Conservation (phyloP, 2,113 vertebrate species). For the Phoenicopterus ruber region DNA sequence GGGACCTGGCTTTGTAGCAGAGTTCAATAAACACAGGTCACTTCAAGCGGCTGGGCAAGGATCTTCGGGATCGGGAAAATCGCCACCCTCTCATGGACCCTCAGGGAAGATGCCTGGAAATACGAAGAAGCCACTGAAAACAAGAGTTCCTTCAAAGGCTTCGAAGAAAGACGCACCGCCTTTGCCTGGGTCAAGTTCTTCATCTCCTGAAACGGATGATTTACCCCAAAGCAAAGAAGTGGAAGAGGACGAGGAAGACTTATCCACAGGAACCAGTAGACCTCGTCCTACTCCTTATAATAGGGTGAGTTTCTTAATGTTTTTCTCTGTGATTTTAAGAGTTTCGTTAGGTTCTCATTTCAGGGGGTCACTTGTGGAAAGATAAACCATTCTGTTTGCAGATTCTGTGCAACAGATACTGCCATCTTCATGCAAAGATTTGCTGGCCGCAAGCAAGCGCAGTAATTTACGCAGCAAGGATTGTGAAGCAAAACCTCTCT, state of each 20-base stretch:
- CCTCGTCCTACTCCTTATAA: background rate
- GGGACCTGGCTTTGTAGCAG: slow-evolving; percentile 40
- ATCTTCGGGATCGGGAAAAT: background rate
- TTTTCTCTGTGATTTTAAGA: background rate
- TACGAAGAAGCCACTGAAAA: background rate
- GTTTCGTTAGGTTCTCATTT: background rate
- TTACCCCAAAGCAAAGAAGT: background rate
- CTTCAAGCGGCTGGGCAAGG: slow-evolving; percentile 43
- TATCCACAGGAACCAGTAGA: background rate
- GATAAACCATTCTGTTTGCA: background rate
- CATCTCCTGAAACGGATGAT: background rate
- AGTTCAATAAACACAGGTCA: slow-evolving; percentile 67
- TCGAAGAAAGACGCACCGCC: slow-evolving; percentile 21
- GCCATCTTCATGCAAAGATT: too few species aligned
- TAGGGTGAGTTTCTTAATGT: background rate
- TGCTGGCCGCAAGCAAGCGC: background rate
- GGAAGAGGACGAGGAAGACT: background rate
- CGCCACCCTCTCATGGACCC: background rate
- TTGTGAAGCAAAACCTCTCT: background rate
- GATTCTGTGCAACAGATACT: background rate
- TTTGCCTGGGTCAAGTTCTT: background rate
- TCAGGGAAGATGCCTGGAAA: background rate
- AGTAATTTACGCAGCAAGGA: background rate
- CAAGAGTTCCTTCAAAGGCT: background rate
- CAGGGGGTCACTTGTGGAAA: background rate